Percentiles rank a stretch among this genome's conserved stretches.
phyloP scores from a whole-genome alignment of 2,888 invertebrate genomes.

The Pemphredon lugubris region DNA sequence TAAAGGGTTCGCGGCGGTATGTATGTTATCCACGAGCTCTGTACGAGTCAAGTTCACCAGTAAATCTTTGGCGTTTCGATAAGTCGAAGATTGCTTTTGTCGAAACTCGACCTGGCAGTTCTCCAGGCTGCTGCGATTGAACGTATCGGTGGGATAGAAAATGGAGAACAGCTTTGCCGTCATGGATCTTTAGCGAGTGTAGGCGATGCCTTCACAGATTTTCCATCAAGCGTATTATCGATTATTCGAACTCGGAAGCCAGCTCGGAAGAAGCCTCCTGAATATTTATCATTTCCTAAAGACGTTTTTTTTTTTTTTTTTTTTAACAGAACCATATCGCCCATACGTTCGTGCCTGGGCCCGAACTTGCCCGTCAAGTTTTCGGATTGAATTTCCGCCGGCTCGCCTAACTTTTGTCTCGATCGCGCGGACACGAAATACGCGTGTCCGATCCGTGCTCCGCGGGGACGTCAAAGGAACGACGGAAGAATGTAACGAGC shows the following conservation, averaged over 20 bases:
- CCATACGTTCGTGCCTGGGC: too few species aligned
- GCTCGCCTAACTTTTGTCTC: too few species aligned
- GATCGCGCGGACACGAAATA: too few species aligned
- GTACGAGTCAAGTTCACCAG: constrained; percentile 34
- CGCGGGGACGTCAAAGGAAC: constrained; percentile 22
- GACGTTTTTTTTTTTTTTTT: too few species aligned
- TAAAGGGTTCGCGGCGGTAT: constrained; percentile 22
- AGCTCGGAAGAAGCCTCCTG: too few species aligned
- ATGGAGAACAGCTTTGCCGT: constrained; percentile 29
- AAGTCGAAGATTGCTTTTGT: constrained; percentile 46
- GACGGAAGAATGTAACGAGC: not conserved
- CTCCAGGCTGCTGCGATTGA: constrained; percentile 61
- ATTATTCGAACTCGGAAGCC: too few species aligned
- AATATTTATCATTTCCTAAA: constrained; percentile 13
- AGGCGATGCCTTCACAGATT: constrained; percentile 4
- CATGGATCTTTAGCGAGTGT: not conserved
- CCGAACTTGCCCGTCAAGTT: too few species aligned
- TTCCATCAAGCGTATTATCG: not conserved
- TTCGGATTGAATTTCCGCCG: too few species aligned
- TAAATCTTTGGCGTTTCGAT: constrained; percentile 50
- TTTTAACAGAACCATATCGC: too few species aligned
- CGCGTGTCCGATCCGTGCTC: constrained; percentile 1
- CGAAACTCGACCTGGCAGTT: constrained; percentile 50
- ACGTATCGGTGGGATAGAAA: constrained; percentile 39
- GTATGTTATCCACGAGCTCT: constrained; percentile 21